Conservation (phyloP, 2,888 invertebrate genomes). For the Amiota minor region DNA sequence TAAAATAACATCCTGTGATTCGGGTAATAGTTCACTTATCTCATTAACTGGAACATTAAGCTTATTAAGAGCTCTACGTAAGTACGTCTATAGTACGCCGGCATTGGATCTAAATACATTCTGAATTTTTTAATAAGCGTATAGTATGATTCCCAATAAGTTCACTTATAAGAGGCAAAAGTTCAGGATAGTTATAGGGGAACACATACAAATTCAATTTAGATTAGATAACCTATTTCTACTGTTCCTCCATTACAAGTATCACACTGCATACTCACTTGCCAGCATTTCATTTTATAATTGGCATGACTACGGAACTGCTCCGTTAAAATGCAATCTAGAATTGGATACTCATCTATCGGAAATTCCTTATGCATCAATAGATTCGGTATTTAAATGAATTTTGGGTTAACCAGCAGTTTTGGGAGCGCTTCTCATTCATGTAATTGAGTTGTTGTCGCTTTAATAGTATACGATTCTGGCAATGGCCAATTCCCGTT, state of each 20-base stretch:
- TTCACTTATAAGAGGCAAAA: constrained; percentile 80
- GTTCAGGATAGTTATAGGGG: constrained; percentile 96
- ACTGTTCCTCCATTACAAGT: too few relatives aligned
- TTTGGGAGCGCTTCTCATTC: neutral
- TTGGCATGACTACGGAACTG: neutral
- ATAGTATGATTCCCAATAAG: neutral
- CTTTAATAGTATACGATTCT: neutral
- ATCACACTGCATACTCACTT: neutral
- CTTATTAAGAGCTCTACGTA: neutral
- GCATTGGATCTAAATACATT: neutral
- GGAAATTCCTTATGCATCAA: neutral
- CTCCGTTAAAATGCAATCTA: neutral
- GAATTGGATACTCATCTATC: neutral
- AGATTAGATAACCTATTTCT: neutral
- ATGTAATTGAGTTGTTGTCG: neutral
- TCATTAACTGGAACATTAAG: neutral
- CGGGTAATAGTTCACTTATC: neutral
- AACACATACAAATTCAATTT: constrained; percentile 92
- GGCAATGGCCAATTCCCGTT: constrained; percentile 1
- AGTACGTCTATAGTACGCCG: neutral
- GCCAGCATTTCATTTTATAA: constrained; percentile 3
- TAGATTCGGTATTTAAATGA: neutral
- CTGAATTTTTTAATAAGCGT: neutral
- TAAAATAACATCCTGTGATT: neutral
- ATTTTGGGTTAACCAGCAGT: neutral